Evolutionary conservation across 2,113 vertebrate species (phyloP), one percentile per base, ranked within the genome.

Genomic region (Pelusios castaneus): DNA sequence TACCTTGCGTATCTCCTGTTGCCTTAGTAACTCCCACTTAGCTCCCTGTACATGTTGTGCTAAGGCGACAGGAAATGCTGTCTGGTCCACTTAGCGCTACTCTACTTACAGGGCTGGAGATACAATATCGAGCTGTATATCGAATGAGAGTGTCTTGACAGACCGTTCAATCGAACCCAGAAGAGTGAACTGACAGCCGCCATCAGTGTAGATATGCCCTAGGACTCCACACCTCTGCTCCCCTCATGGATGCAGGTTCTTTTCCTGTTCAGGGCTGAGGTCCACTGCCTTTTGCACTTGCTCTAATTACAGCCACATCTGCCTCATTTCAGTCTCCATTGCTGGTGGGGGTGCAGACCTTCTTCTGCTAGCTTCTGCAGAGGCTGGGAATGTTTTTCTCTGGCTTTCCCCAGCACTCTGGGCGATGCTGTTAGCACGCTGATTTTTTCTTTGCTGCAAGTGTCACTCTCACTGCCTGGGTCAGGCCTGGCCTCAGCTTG

Each of bases 381-480:
- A 21, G 85, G 54, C 86, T 51, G 31, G 31, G 34, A 19, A 63
- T 19, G 60, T 63, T 63, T 63, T 14, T 38, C 54, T 45, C 4
- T 63, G 52, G 58, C 54, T 47, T 88, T 92, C 58, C 86, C 5
- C 21, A 88, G 31, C 31, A 34, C 54, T 84, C 45, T 51, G 27
- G 41, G 19, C 19, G 11, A 89, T 82, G 29, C n/a, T 82, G 51
- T 76, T 94, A 87, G 81, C 45, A 81, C 41, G 70, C 11, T 88
- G 84, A 84, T 82, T 76, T 91, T 94, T 96, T 87, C 38, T 19
- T 34, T 87, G 27, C 24, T 67, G 78, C n/a, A 25, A 75, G 45
- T 55, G 85, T 60, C 87, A 55, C n/a, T 89, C 38, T 60, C 67
- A 80, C 84, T 91, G 5, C 75, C 80, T 82, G 16, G 31, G n/a